phyloP scores from a whole-genome alignment of 2,113 vertebrate species.

The Dolichallabes microphthalmus region DNA sequence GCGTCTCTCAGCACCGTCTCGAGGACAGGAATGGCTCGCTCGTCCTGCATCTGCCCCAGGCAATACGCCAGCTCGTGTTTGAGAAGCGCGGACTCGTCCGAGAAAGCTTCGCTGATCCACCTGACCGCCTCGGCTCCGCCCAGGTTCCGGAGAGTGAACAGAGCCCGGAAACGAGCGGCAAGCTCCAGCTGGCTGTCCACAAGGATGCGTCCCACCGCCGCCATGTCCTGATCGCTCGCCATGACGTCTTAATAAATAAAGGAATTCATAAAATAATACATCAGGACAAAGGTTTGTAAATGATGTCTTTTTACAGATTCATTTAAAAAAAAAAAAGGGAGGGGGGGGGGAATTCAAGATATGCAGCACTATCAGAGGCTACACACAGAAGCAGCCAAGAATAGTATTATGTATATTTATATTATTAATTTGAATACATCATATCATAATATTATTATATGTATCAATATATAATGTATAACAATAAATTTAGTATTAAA shows the following conservation, averaged over 20 bases:
- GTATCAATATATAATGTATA: no score
- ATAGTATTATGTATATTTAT: no score
- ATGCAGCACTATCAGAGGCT: no score
- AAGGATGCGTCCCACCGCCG: conserved; percentile 74
- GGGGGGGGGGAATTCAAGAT: no score
- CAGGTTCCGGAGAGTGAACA: conserved; percentile 88
- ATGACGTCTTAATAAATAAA: conserved; percentile 42
- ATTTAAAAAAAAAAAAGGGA: no score
- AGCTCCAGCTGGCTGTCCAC: conserved; percentile 74
- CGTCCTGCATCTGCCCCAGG: conserved; percentile 91
- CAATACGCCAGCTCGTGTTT: conserved; percentile 95
- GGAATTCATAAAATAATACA: no score
- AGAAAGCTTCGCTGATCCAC: conserved; percentile 87
- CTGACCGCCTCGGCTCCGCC: conserved; percentile 78
- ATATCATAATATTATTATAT: no score
- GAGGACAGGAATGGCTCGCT: conserved; percentile 77
- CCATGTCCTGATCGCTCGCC: conserved; percentile 70
- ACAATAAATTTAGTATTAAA: no score
- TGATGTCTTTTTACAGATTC: no score
- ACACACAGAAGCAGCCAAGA: no score
- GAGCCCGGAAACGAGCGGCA: conserved; percentile 83
- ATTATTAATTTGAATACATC: no score
- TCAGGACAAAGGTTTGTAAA: background rate
- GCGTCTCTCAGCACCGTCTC: conserved; percentile 75
- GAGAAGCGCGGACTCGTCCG: conserved; percentile 83